Evolutionary conservation across 1,140 invertebrate species (phyloP).

Genomic region (Zaprionus vittiger): DNA sequence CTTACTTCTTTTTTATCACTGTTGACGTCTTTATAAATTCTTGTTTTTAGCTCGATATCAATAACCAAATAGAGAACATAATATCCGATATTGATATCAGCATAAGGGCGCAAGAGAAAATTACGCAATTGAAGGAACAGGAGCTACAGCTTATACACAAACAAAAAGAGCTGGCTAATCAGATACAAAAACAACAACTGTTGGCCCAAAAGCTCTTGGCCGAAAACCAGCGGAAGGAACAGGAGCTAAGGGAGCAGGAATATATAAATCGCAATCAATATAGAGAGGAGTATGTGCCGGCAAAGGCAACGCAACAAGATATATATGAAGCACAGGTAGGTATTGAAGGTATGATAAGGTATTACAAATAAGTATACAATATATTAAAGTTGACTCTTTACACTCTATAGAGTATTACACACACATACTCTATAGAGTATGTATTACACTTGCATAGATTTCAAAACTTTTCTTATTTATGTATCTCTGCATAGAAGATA

Average conservation of each 20-base stretch:
- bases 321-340: slow-evolving; percentile 31
- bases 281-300: background rate
- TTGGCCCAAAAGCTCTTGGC: slow-evolving; percentile 60
- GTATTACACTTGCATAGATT: background rate
- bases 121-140: slow-evolving; percentile 62
- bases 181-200: slow-evolving; percentile 72
- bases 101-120: slow-evolving; percentile 83
- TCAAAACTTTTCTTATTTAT: background rate
- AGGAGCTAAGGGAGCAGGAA: slow-evolving; percentile 12
- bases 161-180: slow-evolving; percentile 64
- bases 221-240: slow-evolving; percentile 56
- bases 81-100: slow-evolving; percentile 87
- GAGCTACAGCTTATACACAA: slow-evolving; percentile 67
- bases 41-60: slow-evolving; percentile 85
- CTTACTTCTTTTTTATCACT: background rate
- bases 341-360: too few species aligned
- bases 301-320: slow-evolving; percentile 8
- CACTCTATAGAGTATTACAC: too few species aligned
- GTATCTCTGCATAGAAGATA: background rate
- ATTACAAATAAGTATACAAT: too few species aligned
- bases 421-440: background rate
- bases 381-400: too few species aligned
- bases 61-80: slow-evolving; percentile 86
- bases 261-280: slow-evolving; percentile 7
- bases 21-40: background rate